Evolutionary conservation across 2,888 invertebrate species (phyloP).

Genomic region (Phaonia tiefii): DNA sequence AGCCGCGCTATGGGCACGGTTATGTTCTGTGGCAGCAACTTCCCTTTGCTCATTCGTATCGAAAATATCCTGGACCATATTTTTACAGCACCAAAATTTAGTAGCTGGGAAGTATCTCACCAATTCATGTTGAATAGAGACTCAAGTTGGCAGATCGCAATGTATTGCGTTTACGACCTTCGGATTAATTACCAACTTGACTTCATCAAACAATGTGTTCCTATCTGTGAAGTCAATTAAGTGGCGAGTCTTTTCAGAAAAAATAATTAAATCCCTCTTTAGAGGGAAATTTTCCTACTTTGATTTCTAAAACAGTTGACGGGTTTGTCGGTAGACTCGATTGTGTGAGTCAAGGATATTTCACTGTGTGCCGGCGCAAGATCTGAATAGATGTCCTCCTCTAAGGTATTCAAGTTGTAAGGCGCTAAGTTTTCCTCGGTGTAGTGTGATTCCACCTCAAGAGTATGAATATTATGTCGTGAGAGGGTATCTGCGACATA

Average conservation of each 20-base stretch:
- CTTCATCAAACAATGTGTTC: neutral
- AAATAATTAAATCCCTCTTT: conserved; percentile 48
- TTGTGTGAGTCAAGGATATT: conserved; percentile 61
- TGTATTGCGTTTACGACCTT: conserved; percentile 38
- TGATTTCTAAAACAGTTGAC: conserved; percentile 53
- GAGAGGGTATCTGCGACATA: conserved; percentile 59
- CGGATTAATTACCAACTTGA: neutral
- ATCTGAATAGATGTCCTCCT: conserved; percentile 11
- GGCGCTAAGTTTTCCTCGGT: neutral
- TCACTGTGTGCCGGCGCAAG: conserved; percentile 31
- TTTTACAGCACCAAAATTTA: conserved; percentile 53
- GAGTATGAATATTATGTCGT: conserved; percentile 48
- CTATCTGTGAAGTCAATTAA: too few species aligned
- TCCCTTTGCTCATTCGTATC: conserved; percentile 17
- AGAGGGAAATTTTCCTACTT: conserved; percentile 36
- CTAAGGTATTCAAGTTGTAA: neutral
- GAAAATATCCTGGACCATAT: conserved; percentile 36
- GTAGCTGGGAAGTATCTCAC: conserved; percentile 20
- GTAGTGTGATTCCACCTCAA: conserved; percentile 43
- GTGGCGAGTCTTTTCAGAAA: too few species aligned
- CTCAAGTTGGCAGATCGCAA: conserved; percentile 31
- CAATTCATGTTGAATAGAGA: neutral
- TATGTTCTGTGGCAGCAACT: neutral
- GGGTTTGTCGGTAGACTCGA: conserved; percentile 14
- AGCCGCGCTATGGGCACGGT: neutral